These are phyloP conservation scores for Rutpela maculata DNA, from an alignment of 2,888 invertebrate species.

Conservation along the genomic window DNA sequence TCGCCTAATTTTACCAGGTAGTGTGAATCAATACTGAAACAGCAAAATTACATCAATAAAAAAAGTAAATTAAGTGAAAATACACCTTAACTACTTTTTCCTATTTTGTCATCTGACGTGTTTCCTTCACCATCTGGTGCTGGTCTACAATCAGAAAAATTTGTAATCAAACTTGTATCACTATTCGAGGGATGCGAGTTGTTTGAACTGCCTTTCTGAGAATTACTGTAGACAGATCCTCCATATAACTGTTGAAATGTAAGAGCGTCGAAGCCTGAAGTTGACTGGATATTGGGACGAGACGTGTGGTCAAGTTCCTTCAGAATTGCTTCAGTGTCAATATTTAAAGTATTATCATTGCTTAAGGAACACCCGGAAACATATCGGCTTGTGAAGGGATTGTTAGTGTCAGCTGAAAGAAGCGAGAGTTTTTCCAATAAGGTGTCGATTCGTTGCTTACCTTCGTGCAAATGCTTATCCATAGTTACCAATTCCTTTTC, in stretches of 20 bases:
- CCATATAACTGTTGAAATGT: constrained; percentile 56
- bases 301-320: constrained; percentile 60
- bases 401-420: constrained; percentile 56
- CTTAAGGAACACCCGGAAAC: constrained; percentile 70
- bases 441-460: constrained; percentile 69
- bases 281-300: constrained; percentile 61
- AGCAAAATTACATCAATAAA: neutral
- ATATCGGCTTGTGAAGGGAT: constrained; percentile 63
- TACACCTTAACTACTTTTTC: constrained; percentile 4
- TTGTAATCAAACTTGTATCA: constrained; percentile 59
- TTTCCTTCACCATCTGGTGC: constrained; percentile 60
- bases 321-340: constrained; percentile 60
- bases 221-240: constrained; percentile 26
- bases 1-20: constrained; percentile 1
- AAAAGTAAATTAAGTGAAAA: neutral
- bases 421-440: constrained; percentile 69
- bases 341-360: constrained; percentile 51
- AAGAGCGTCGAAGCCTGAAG: constrained; percentile 52
- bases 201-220: constrained; percentile 18
- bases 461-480: constrained; percentile 50
- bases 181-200: constrained; percentile 43
- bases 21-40: constrained; percentile 12
- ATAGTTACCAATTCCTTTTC: constrained; percentile 32
- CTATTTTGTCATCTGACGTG: constrained; percentile 46
- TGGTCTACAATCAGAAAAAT: constrained; percentile 57